phyloP scores from a whole-genome alignment of 2,888 invertebrate species.

The Orchesellides sinensis region DNA sequence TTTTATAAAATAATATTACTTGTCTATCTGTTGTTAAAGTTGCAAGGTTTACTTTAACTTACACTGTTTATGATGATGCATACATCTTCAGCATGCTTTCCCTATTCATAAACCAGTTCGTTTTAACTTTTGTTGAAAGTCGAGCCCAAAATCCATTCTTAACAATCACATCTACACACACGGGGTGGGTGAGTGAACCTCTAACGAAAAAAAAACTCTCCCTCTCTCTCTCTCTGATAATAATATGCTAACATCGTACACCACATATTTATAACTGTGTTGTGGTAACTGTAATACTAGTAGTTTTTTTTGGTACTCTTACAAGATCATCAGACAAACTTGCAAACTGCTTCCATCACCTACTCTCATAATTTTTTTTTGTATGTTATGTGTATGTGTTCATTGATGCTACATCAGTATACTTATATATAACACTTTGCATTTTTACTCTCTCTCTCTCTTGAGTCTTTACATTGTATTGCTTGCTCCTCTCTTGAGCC shows the following conservation, averaged over 20 bases:
- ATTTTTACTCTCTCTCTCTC: too few relatives aligned
- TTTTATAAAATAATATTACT: constrained; percentile 43
- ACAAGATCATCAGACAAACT: constrained; percentile 25
- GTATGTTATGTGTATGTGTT: background rate
- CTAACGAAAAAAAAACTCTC: constrained; percentile 22
- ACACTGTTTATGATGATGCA: constrained; percentile 18
- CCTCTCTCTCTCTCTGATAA: constrained; percentile 17
- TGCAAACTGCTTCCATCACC: constrained; percentile 27
- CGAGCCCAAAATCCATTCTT: constrained; percentile 36
- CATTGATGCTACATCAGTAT: background rate
- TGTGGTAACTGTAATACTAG: background rate
- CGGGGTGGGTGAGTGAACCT: constrained; percentile 27
- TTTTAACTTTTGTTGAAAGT: constrained; percentile 15
- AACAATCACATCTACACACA: constrained; percentile 36
- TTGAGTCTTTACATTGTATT: background rate
- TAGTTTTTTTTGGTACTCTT: background rate
- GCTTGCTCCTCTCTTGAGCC: background rate
- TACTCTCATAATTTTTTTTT: constrained; percentile 12
- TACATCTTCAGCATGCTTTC: background rate
- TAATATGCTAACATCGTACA: background rate
- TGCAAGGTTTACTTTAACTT: constrained; percentile 30
- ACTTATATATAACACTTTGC: too few relatives aligned
- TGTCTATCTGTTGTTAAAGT: constrained; percentile 33
- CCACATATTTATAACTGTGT: constrained; percentile 12
- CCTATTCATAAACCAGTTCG: background rate